Percentiles rank a stretch among this genome's conserved stretches.
These are phyloP conservation scores for Phengaris arion DNA, from an alignment of 2,888 invertebrate genomes.

Conservation along the genomic window DNA sequence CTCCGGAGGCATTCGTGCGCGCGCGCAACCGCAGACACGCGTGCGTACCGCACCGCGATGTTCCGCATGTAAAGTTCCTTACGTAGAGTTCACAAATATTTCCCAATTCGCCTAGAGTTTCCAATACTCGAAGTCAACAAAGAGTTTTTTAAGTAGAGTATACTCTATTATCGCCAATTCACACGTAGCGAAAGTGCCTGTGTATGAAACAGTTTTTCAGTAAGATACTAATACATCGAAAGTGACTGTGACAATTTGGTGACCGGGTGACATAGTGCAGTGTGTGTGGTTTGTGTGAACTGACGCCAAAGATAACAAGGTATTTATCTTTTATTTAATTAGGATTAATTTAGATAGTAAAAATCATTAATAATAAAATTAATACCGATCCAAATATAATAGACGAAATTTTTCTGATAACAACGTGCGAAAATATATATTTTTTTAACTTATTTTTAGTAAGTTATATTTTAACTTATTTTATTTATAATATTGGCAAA, in stretches of 20 bases:
- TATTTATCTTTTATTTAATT: constrained; percentile 36
- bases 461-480: too few relatives aligned
- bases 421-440: too few relatives aligned
- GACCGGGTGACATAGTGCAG: constrained; percentile 43
- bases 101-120: not conserved
- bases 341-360: not conserved
- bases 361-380: too few relatives aligned
- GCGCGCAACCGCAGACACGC: constrained; percentile 70
- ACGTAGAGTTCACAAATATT: not conserved
- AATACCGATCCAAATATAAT: too few relatives aligned
- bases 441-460: too few relatives aligned
- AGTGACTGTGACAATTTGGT: constrained; percentile 45
- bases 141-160: not conserved
- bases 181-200: constrained; percentile 20
- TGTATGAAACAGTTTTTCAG: constrained; percentile 25
- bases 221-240: constrained; percentile 22
- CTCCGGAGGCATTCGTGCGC: constrained; percentile 76
- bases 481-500: too few relatives aligned
- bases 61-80: constrained; percentile 2
- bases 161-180: constrained; percentile 2
- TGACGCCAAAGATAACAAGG: constrained; percentile 72
- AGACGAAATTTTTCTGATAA: too few relatives aligned
- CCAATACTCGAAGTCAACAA: not conserved
- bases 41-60: constrained; percentile 41
- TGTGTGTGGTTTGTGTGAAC: constrained; percentile 65